phyloP scores from a whole-genome alignment of 2,888 invertebrate species.

The Incurvaria masculella region DNA sequence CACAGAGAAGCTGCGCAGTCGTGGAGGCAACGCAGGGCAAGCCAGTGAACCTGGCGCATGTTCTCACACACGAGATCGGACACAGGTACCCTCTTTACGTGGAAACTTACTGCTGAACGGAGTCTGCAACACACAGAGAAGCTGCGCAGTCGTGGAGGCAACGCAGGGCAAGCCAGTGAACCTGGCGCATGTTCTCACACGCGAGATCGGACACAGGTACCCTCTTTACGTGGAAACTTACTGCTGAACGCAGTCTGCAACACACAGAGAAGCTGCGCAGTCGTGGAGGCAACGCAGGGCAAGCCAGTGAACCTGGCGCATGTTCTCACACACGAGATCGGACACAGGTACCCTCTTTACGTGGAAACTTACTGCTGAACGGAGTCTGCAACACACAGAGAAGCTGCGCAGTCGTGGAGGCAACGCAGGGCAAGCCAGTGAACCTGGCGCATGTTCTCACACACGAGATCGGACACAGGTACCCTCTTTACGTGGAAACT shows the following conservation, averaged over 20 bases:
- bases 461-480: conserved; percentile 47
- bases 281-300: conserved; percentile 40
- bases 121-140: conserved; percentile 13
- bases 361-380: neutral
- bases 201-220: conserved; percentile 45
- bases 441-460: conserved; percentile 32
- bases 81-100: conserved; percentile 30
- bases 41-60: conserved; percentile 26
- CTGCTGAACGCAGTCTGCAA: neutral
- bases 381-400: neutral
- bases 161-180: conserved; percentile 30
- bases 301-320: conserved; percentile 28
- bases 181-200: conserved; percentile 32
- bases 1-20: conserved; percentile 33
- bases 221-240: neutral
- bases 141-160: conserved; percentile 38
- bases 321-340: conserved; percentile 39
- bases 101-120: neutral
- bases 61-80: conserved; percentile 40
- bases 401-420: conserved; percentile 38
- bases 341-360: conserved; percentile 31
- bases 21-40: conserved; percentile 29
- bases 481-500: neutral
- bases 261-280: conserved; percentile 26
- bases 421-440: conserved; percentile 29